Conservation (phyloP, 2,888 invertebrate species). For the Empis stercorea region DNA sequence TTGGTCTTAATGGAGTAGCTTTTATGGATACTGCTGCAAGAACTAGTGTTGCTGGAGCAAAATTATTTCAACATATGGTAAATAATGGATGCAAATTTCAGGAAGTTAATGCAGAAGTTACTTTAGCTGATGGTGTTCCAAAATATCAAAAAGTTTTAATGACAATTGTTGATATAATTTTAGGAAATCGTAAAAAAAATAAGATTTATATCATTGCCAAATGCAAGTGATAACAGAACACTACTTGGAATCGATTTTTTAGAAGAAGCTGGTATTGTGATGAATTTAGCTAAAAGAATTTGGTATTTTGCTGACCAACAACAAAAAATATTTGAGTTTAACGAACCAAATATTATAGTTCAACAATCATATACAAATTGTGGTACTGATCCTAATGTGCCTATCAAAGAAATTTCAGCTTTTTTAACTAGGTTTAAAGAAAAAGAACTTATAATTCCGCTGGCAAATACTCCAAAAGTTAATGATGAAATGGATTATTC, state of each 20-base stretch:
- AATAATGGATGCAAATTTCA: conserved; percentile 1
- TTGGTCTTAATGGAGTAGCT: conserved; percentile 11
- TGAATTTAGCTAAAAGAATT: too few species aligned
- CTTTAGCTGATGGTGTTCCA: conserved; percentile 1
- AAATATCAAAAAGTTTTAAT: conserved; percentile 1
- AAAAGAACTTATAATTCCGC: neutral
- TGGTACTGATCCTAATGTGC: neutral
- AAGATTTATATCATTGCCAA: too few species aligned
- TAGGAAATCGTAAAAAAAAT: conserved; percentile 3
- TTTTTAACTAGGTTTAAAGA: conserved; percentile 2
- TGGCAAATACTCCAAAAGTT: neutral
- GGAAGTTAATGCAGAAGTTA: conserved; percentile 1
- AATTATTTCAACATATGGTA: neutral
- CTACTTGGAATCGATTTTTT: too few species aligned
- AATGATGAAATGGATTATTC: too few species aligned
- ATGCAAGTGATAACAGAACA: too few species aligned
- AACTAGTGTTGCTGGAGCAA: conserved; percentile 13
- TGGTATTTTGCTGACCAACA: too few species aligned
- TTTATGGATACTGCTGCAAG: conserved; percentile 13
- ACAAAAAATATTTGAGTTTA: too few species aligned
- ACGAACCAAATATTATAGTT: too few species aligned
- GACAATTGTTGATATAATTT: conserved; percentile 1
- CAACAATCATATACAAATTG: too few species aligned
- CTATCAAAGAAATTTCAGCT: neutral
- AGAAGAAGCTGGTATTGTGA: too few species aligned